Conservation (phyloP, 2,797 vertebrate species). For the Cuniculus paca region DNA sequence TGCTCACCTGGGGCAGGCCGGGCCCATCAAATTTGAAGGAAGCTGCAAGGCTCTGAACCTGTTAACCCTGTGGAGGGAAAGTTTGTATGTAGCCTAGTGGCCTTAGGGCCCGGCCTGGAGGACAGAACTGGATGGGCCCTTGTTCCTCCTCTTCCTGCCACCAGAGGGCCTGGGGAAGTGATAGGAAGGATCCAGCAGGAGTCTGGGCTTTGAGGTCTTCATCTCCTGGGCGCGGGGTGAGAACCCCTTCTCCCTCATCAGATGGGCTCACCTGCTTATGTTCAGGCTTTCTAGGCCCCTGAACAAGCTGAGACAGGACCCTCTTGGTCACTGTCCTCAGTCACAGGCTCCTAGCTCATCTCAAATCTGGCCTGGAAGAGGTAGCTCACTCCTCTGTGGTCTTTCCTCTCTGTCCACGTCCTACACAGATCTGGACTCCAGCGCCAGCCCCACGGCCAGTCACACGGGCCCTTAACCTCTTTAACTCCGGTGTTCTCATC, state of each 20-base stretch:
- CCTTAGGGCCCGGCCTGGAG: background rate
- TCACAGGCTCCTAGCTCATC: background rate
- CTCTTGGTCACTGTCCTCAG: background rate
- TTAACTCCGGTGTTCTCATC: background rate
- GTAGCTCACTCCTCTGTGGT: background rate
- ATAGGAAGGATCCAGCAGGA: background rate
- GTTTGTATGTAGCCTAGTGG: accelerated
- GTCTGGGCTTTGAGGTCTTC: background rate
- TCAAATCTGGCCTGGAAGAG: background rate
- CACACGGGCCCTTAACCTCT: background rate
- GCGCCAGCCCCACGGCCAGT: background rate
- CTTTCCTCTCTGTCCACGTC: background rate
- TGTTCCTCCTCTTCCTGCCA: background rate
- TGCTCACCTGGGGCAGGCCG: background rate
- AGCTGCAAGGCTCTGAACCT: background rate
- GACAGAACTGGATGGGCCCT: background rate
- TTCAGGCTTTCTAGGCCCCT: background rate
- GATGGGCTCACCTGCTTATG: background rate
- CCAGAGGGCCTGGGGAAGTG: background rate
- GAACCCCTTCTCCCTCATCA: background rate
- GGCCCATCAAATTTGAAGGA: background rate
- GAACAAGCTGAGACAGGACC: background rate
- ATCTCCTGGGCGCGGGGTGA: background rate
- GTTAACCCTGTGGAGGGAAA: background rate
- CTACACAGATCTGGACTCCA: background rate